These are phyloP conservation scores for Plutella xylostella DNA, from an alignment of 2,888 invertebrate species.

Conservation along the genomic window DNA sequence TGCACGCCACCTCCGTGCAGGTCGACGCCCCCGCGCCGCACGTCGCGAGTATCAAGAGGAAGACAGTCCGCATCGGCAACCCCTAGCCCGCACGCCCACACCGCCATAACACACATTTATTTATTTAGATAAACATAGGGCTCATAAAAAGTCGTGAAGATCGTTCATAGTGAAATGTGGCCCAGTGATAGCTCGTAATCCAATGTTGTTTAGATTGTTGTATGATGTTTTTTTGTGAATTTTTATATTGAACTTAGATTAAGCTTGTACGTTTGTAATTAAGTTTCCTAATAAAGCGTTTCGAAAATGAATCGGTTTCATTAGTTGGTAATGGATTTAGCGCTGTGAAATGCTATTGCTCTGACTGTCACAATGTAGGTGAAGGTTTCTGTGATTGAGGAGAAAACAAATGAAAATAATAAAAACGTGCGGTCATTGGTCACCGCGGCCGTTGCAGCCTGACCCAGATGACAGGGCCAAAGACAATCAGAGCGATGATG, in stretches of 20 bases:
- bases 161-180: too few species aligned
- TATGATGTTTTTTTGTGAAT: too few species aligned
- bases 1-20: slow-evolving; percentile 43
- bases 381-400: slow-evolving; percentile 36
- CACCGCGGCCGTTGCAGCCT: too few species aligned
- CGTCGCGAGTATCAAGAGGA: slow-evolving; percentile 19
- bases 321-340: slow-evolving; percentile 35
- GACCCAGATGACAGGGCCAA: too few species aligned
- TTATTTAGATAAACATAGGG: slow-evolving; percentile 31
- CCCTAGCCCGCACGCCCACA: slow-evolving; percentile 21
- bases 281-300: slow-evolving; percentile 64
- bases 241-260: too few species aligned
- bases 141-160: too few species aligned
- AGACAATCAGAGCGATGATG: too few species aligned
- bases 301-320: slow-evolving; percentile 51
- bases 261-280: slow-evolving; percentile 50
- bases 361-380: slow-evolving; percentile 39
- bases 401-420: slow-evolving; percentile 8
- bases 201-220: too few species aligned
- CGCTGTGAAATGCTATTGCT: slow-evolving; percentile 53
- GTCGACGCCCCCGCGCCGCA: slow-evolving; percentile 36
- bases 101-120: slow-evolving; percentile 52
- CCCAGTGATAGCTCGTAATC: too few species aligned
- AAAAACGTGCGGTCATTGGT: background rate
- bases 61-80: slow-evolving; percentile 22